Evolutionary conservation across 2,888 invertebrate genomes (phyloP).

Genomic region (Leucania comma): DNA sequence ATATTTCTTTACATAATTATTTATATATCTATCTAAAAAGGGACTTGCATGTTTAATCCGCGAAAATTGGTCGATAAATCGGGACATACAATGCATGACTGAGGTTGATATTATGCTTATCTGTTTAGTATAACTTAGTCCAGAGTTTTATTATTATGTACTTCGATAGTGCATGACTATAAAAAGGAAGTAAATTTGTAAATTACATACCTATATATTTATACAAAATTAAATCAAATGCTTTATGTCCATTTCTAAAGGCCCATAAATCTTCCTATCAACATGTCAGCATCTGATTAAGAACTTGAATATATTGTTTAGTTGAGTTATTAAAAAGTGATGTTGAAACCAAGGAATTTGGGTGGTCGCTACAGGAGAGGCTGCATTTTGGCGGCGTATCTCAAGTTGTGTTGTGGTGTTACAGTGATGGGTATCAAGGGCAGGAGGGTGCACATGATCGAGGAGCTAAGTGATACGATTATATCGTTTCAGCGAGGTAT

Average conservation of each 20-base stretch:
- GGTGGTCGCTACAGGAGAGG: conserved; percentile 46
- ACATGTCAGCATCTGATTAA: conserved; percentile 26
- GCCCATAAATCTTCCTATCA: conserved; percentile 44
- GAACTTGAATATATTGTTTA: conserved; percentile 14
- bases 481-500: conserved; percentile 99
- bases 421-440: conserved; percentile 99
- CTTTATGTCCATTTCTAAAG: conserved; percentile 42
- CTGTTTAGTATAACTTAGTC: conserved; percentile 73
- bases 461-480: conserved; percentile 99
- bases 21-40: conserved; percentile 27
- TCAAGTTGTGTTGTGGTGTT: conserved; percentile 89
- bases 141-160: conserved; percentile 67
- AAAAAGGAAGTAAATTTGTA: conserved; percentile 60
- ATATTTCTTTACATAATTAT: conserved; percentile 9
- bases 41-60: conserved; percentile 56
- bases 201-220: conserved; percentile 25
- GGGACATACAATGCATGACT: conserved; percentile 75
- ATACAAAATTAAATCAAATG: conserved; percentile 13
- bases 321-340: conserved; percentile 30
- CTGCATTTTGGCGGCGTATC: conserved; percentile 65
- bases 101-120: conserved; percentile 74
- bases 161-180: conserved; percentile 74
- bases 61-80: conserved; percentile 56
- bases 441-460: conserved; percentile 99
- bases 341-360: conserved; percentile 40